A percentile compares a stretch with the other conserved stretches of the same genome.
Conservation (phyloP, 2,113 vertebrate species). For the Microtus oregoni region DNA sequence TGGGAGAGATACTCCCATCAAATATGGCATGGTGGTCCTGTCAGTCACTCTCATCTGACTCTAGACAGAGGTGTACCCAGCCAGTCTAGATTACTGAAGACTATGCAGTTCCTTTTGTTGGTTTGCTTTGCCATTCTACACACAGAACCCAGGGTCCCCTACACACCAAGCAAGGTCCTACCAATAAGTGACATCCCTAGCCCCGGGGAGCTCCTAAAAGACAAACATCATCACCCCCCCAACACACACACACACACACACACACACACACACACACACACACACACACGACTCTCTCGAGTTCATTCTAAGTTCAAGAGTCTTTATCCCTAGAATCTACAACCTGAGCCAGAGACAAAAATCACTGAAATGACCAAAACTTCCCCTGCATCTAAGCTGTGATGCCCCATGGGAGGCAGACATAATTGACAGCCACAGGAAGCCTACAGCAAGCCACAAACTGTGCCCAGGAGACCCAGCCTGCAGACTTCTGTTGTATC, state of each 20-base stretch:
- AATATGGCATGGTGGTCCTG: background rate
- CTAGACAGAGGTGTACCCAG: background rate
- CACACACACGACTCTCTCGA: background rate
- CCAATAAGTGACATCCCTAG: background rate
- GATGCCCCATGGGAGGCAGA: background rate
- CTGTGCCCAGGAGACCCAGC: background rate
- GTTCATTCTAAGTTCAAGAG: background rate
- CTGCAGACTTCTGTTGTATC: no score
- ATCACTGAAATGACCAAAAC: background rate
- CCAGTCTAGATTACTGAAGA: background rate
- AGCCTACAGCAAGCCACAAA: background rate
- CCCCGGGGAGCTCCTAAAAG: background rate
- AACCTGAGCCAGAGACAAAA: background rate
- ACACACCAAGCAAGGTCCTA: background rate
- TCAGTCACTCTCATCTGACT: rapidly evolving
- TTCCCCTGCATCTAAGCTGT: background rate
- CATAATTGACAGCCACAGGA: rapidly evolving
- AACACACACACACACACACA: background rate
- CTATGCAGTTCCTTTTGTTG: background rate
- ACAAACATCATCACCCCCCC: background rate
- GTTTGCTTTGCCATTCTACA: background rate
- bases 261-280: background rate
- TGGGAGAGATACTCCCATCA: background rate
- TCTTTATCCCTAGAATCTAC: background rate
- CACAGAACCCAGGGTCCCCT: background rate